These are phyloP conservation scores for Trematocara macrostoma DNA, from an alignment of 2,113 vertebrate species.

Conservation along the genomic window DNA sequence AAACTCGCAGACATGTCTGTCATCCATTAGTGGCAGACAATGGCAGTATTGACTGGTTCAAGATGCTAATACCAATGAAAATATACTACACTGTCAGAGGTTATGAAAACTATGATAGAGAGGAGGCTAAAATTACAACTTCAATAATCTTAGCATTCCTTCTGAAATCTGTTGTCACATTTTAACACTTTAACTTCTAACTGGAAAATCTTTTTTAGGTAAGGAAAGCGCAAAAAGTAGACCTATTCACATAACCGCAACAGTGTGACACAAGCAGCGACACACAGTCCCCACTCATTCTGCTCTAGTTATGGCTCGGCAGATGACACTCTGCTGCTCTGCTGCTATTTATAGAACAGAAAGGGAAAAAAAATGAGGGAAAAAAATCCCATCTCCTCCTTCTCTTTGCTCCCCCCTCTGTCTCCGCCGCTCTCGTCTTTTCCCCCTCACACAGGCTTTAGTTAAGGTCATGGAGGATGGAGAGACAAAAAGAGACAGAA, in stretches of 20 bases:
- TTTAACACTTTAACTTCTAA: background rate
- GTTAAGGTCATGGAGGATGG: slow-evolving; percentile 38
- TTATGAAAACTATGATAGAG: background rate
- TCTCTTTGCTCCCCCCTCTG: background rate
- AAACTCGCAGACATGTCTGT: background rate
- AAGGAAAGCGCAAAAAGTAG: background rate
- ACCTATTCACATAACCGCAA: background rate
- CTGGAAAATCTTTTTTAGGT: background rate
- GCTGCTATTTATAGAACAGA: slow-evolving; percentile 55
- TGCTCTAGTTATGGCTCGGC: slow-evolving; percentile 60
- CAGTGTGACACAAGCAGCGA: slow-evolving; percentile 18
- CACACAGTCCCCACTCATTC: slow-evolving; percentile 32
- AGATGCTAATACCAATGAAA: background rate
- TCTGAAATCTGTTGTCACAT: background rate
- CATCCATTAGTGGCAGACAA: background rate
- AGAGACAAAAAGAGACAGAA: background rate
- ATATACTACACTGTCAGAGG: background rate
- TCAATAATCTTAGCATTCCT: background rate
- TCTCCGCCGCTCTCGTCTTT: background rate
- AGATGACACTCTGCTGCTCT: slow-evolving; percentile 46
- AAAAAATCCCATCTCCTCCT: slow-evolving; percentile 46
- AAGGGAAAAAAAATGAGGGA: background rate
- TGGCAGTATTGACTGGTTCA: background rate
- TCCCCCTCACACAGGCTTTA: slow-evolving; percentile 2
- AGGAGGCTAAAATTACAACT: background rate